These are phyloP conservation scores for Hirundo rustica DNA, from an alignment of 2,797 vertebrate species.

Conservation along the genomic window DNA sequence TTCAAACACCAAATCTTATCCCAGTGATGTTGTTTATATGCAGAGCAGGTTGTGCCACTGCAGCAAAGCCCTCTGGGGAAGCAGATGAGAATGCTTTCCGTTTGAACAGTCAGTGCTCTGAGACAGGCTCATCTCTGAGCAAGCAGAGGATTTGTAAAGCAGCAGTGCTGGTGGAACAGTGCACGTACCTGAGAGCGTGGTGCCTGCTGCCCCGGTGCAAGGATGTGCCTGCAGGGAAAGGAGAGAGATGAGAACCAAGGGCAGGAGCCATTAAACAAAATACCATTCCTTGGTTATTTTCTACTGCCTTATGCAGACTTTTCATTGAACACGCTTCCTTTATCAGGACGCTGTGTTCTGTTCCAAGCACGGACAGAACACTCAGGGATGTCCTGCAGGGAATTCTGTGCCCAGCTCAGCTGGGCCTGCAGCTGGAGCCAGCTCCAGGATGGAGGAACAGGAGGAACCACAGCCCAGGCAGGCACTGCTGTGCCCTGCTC, in stretches of 20 bases:
- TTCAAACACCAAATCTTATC: neutral
- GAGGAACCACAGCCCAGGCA: neutral
- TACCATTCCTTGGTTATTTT: neutral
- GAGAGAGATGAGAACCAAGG: neutral
- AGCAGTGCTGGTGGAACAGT: neutral
- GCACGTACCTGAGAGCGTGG: neutral
- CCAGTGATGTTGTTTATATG: neutral
- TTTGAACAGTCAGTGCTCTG: neutral
- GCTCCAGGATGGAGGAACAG: too few species aligned
- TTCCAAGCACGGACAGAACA: rapidly evolving
- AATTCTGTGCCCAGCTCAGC: neutral
- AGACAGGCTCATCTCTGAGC: neutral
- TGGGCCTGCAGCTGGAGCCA: neutral
- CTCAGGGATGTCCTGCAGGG: neutral
- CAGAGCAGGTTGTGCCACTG: neutral
- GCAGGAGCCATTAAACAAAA: neutral
- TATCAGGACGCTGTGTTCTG: neutral
- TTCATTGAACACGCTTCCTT: neutral
- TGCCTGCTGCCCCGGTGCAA: neutral
- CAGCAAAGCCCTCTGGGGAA: neutral
- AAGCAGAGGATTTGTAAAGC: neutral
- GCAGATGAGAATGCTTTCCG: neutral
- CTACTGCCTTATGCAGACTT: neutral
- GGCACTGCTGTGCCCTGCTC: neutral
- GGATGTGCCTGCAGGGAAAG: neutral